Conservation (phyloP, 2,113 vertebrate genomes). For the Natator depressus region DNA sequence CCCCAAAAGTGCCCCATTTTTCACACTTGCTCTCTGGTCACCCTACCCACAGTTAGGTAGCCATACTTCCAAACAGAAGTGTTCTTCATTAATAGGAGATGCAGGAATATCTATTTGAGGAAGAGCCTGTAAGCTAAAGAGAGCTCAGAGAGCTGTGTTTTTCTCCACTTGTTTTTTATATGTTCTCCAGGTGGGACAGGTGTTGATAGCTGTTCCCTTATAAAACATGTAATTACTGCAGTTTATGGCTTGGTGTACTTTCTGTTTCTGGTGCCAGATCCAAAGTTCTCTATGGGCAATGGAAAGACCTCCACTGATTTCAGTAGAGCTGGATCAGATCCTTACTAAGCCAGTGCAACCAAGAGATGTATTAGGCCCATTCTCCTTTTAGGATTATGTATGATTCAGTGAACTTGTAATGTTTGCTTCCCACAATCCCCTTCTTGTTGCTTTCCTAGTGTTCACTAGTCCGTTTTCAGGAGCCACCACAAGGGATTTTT, state of each 20-base stretch:
- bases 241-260: slow-evolving; percentile 62
- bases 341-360: slow-evolving; percentile 31
- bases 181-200: slow-evolving; percentile 23
- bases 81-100: background rate
- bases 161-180: slow-evolving; percentile 52
- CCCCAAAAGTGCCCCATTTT: background rate
- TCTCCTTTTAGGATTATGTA: slow-evolving; percentile 50
- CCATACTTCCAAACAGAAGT: background rate
- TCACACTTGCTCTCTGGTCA: background rate
- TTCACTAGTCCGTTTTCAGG: background rate
- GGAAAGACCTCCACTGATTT: slow-evolving; percentile 26
- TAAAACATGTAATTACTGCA: slow-evolving; percentile 55
- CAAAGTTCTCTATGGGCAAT: slow-evolving; percentile 14
- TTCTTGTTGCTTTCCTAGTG: slow-evolving; percentile 2
- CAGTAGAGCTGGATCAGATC: slow-evolving; percentile 16
- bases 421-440: slow-evolving; percentile 37
- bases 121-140: slow-evolving; percentile 21
- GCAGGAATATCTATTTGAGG: background rate
- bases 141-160: slow-evolving; percentile 34
- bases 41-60: background rate
- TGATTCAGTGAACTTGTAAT: background rate
- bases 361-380: slow-evolving; percentile 61
- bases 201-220: slow-evolving; percentile 41
- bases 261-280: slow-evolving; percentile 41
- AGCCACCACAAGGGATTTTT: background rate